Percentiles rank a stretch among this genome's conserved stretches.
phyloP scores from a whole-genome alignment of 2,113 vertebrate genomes.

The Chamaea fasciata region DNA sequence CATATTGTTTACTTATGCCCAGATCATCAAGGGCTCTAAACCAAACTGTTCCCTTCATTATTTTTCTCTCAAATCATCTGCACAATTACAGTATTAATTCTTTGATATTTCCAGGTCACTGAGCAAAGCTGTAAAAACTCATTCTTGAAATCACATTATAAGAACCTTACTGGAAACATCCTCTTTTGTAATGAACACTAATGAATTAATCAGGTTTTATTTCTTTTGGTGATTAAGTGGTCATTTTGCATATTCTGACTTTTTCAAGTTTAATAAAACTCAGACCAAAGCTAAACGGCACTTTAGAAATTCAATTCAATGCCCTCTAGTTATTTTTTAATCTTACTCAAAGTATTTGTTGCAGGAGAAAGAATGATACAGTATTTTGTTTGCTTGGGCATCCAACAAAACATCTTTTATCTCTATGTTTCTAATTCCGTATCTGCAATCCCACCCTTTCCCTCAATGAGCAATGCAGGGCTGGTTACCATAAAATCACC shows the following conservation, averaged over 20 bases:
- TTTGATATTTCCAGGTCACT: neutral
- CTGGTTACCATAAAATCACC: neutral
- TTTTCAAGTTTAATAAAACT: neutral
- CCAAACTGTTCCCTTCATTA: neutral
- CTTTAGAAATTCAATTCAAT: neutral
- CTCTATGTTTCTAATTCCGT: neutral
- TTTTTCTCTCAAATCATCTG: neutral
- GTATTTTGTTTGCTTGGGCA: neutral
- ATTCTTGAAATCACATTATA: neutral
- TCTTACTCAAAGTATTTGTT: neutral
- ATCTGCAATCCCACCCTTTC: neutral
- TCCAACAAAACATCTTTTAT: neutral
- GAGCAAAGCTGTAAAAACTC: neutral
- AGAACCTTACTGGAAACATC: neutral
- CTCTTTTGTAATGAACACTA: neutral
- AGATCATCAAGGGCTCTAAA: neutral
- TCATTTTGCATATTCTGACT: conserved; percentile 4
- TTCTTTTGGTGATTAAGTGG: neutral
- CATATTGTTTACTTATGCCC: neutral
- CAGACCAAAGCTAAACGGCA: neutral
- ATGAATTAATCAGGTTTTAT: neutral
- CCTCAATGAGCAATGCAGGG: neutral
- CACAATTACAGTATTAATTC: neutral
- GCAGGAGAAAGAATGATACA: neutral
- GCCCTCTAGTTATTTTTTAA: neutral